These are phyloP conservation scores for Elmis aenea DNA, from an alignment of 2,888 invertebrate genomes.

Conservation along the genomic window DNA sequence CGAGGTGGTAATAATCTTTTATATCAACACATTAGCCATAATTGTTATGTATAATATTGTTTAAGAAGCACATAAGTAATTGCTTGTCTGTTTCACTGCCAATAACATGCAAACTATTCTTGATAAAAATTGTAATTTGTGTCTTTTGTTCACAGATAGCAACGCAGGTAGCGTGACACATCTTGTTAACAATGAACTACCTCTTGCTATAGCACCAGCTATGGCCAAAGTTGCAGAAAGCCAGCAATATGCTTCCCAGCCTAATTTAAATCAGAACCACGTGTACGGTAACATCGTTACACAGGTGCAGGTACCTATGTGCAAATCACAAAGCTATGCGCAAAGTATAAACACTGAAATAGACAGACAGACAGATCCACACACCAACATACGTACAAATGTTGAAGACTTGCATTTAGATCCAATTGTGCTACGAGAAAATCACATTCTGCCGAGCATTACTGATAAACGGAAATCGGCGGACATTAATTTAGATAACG, in stretches of 20 bases:
- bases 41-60: no score
- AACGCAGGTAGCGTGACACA: conserved; percentile 63
- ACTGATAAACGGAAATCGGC: conserved; percentile 31
- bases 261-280: conserved; percentile 40
- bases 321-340: conserved; percentile 39
- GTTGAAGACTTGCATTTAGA: conserved; percentile 57
- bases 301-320: conserved; percentile 25
- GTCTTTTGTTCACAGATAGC: conserved; percentile 50
- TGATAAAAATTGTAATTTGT: no score
- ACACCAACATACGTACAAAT: conserved; percentile 25
- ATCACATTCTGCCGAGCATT: conserved; percentile 34
- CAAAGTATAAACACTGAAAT: conserved; percentile 33
- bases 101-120: no score
- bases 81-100: no score
- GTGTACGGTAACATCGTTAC: conserved; percentile 44
- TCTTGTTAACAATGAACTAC: conserved; percentile 60
- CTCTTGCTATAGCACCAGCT: conserved; percentile 49
- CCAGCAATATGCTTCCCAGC: conserved; percentile 45
- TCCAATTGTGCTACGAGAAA: conserved; percentile 43
- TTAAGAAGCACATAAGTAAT: no score
- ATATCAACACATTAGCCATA: no score
- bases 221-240: conserved; percentile 34
- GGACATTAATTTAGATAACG: conserved; percentile 39
- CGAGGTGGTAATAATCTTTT: no score
- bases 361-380: conserved; percentile 12